Evolutionary conservation across 2,797 vertebrate species (phyloP), one percentile per base, ranked within the genome.

Genomic region (Microctenopoma lineatum): DNA sequence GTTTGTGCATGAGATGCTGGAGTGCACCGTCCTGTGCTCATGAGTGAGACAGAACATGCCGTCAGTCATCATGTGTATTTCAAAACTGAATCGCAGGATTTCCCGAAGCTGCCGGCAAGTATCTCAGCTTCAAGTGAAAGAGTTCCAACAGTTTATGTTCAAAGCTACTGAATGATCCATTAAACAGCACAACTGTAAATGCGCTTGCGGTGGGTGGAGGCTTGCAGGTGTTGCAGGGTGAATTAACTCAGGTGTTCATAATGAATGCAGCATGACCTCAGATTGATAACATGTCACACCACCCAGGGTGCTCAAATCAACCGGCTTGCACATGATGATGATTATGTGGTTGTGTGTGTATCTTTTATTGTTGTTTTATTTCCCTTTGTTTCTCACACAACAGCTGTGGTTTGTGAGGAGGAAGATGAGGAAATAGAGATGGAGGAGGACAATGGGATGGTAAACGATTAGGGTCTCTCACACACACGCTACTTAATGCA

Each of bases 401-500:
- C 55, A 74, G 34, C 64, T 18, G 10, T 59, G 48, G 39, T 67
- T 59, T 58, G 51, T 50, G 59, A 39, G 25, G 53, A 70, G 68
- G 73, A 75, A 44, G 26, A 79, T 29, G 13, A 70, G 67, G 70
- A 79, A 60, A 78, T 66, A 63, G 65, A 75, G 61, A 63, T 60
- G 50, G 7, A 70, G 16, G 48, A 73, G 67, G 52, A 83, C 78
- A 87, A 77, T 75, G 44, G 65, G 29, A 68, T 48, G 38, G 61
- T 64, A 54, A 83, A 70, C 12, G 18, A 56, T 32, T 53, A 57
- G 44, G 70, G 34, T 67, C 36, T 70, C 48, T 3, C 51, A 61
- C 36, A 57, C 45, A 47, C 15, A 67, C 11, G 27, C 64, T 69
- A 71, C 80, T 87, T 91, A 89, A 88, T 89, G 77, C 79, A 82